These are phyloP conservation scores for Kryptopterus vitreolus DNA, from an alignment of 2,797 vertebrate species.

Conservation along the genomic window DNA sequence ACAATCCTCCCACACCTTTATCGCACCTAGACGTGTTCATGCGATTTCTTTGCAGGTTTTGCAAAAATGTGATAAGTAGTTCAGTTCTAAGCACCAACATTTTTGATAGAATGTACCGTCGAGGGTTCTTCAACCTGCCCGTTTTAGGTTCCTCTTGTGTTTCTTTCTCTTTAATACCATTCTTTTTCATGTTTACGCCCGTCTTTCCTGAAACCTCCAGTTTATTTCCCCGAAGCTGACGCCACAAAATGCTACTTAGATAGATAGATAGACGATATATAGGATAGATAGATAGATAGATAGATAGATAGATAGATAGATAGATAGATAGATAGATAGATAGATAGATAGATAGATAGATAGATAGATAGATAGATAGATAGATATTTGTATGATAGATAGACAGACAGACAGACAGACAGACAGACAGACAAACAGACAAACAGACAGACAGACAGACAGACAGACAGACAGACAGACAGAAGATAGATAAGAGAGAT, in stretches of 20 bases:
- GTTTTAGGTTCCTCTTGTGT: background rate
- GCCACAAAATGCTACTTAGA: background rate
- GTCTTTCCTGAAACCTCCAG: background rate
- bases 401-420: too few relatives aligned
- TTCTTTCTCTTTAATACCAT: background rate
- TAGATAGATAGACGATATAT: too few relatives aligned
- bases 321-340: too few relatives aligned
- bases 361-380: too few relatives aligned
- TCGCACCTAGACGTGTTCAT: background rate
- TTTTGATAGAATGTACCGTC: background rate
- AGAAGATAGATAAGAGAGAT: too few relatives aligned
- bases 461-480: too few relatives aligned
- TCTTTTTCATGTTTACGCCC: background rate
- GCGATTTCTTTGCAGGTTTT: background rate
- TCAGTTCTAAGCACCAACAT: background rate
- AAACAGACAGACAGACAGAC: too few relatives aligned
- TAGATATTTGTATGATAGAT: too few relatives aligned
- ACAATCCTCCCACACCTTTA: slow-evolving; percentile 2
- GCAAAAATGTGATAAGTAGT: background rate
- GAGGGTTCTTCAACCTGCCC: background rate
- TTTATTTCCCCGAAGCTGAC: background rate
- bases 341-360: too few relatives aligned
- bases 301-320: too few relatives aligned
- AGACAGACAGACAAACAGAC: too few relatives aligned
- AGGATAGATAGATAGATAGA: too few relatives aligned